Percentiles rank a stretch among this genome's conserved stretches.
These are phyloP conservation scores for Drosophila melanosoma DNA, from an alignment of 2,888 invertebrate species.

Conservation along the genomic window DNA sequence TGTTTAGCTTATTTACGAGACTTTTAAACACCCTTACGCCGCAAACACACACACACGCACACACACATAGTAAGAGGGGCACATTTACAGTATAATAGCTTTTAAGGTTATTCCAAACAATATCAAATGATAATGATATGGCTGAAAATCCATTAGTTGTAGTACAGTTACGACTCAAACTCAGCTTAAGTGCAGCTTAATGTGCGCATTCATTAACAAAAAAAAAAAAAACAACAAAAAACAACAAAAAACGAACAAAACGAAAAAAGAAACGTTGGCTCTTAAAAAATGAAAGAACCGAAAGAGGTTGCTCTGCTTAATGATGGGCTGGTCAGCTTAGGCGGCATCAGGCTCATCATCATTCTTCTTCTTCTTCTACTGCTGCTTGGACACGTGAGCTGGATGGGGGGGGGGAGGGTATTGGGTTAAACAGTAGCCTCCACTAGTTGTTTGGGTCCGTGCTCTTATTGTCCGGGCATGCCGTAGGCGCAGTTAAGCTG, in stretches of 20 bases:
- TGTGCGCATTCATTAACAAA: slow-evolving; percentile 59
- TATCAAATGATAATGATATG: slow-evolving; percentile 40
- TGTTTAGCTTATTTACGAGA: not conserved
- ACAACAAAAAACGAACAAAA: not conserved
- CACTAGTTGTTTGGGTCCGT: slow-evolving; percentile 13
- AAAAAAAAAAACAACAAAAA: slow-evolving; percentile 1
- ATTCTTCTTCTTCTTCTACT: slow-evolving; percentile 52
- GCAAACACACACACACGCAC: not conserved
- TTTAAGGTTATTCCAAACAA: slow-evolving; percentile 9
- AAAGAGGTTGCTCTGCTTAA: slow-evolving; percentile 32
- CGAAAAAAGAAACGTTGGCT: slow-evolving; percentile 18
- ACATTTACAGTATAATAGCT: slow-evolving; percentile 15
- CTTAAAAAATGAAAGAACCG: not conserved
- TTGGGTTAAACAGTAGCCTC: slow-evolving; percentile 35
- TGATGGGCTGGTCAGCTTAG: slow-evolving; percentile 56
- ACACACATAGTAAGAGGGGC: not conserved
- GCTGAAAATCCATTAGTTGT: slow-evolving; percentile 56
- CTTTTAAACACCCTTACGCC: slow-evolving; percentile 38
- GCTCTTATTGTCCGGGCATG: slow-evolving; percentile 7
- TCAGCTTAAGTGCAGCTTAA: slow-evolving; percentile 65
- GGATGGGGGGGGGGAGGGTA: not conserved
- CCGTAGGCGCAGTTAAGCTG: slow-evolving; percentile 57
- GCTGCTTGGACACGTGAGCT: slow-evolving; percentile 15
- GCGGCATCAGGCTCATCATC: slow-evolving; percentile 57
- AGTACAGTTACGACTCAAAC: slow-evolving; percentile 49